These are phyloP conservation scores for Melanotaenia trifasciata DNA, from an alignment of 2,797 vertebrate species.

Conservation along the genomic window DNA sequence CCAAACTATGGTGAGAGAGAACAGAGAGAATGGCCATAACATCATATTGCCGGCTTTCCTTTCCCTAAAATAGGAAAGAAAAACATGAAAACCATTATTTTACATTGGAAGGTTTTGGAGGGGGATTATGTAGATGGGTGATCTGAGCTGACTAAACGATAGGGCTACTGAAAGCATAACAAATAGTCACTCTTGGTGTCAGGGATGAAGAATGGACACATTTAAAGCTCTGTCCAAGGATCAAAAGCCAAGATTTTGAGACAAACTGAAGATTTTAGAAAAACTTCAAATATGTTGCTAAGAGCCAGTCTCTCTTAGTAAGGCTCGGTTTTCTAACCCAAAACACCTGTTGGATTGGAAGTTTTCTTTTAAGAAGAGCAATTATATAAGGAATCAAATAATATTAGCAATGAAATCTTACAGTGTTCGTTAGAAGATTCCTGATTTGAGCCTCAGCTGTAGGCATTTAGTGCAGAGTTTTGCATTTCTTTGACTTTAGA, in stretches of 20 bases:
- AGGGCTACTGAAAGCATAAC: conserved; percentile 79
- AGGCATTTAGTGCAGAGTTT: too few relatives aligned
- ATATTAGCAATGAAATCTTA: too few relatives aligned
- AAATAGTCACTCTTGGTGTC: conserved; percentile 77
- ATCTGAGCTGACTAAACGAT: conserved; percentile 69
- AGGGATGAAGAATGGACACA: conserved; percentile 75
- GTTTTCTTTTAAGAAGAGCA: conserved; percentile 6
- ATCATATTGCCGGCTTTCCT: conserved; percentile 73
- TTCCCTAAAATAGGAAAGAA: conserved; percentile 87
- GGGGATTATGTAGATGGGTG: conserved; percentile 73
- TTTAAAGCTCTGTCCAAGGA: conserved; percentile 64
- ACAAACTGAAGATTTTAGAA: conserved; percentile 52
- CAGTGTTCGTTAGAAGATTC: too few relatives aligned
- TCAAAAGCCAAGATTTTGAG: conserved; percentile 61
- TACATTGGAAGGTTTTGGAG: conserved; percentile 75
- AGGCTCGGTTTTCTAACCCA: neutral
- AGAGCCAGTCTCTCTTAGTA: neutral
- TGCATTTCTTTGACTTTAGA: too few relatives aligned
- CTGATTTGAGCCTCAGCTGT: too few relatives aligned
- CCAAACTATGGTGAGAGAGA: conserved; percentile 78
- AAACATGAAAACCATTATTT: conserved; percentile 85
- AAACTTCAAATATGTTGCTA: conserved; percentile 47
- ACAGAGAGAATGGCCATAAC: conserved; percentile 72
- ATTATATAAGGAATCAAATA: neutral
- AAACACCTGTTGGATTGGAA: neutral